phyloP scores from a whole-genome alignment of 2,888 invertebrate genomes.

The Helleia helle region DNA sequence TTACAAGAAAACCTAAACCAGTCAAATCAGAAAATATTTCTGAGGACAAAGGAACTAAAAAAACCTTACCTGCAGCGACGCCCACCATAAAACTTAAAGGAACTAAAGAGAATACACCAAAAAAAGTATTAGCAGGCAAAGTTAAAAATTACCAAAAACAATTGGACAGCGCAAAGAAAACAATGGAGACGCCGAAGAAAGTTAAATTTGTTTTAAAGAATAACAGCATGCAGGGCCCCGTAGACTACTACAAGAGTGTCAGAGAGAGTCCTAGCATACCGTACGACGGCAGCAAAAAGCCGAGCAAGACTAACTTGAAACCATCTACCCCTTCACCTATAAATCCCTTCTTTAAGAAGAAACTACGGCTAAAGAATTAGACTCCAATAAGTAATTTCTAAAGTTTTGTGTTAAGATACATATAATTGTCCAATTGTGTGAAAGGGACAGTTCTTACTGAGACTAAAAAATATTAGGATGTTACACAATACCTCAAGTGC shows the following conservation, averaged over 20 bases:
- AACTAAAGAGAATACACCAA: constrained; percentile 9
- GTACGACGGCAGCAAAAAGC: constrained; percentile 80
- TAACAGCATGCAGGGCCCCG: constrained; percentile 80
- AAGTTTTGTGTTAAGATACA: too few species aligned
- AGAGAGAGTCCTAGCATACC: constrained; percentile 82
- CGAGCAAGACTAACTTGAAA: constrained; percentile 82
- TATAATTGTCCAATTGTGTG: too few species aligned
- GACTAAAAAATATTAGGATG: too few species aligned
- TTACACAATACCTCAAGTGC: too few species aligned
- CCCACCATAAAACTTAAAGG: constrained; percentile 8
- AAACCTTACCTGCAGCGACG: constrained; percentile 11
- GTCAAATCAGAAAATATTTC: background rate
- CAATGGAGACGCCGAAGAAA: constrained; percentile 67
- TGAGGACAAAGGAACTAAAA: constrained; percentile 14
- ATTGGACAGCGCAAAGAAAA: constrained; percentile 22
- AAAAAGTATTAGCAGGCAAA: constrained; percentile 36
- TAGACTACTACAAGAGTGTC: constrained; percentile 82
- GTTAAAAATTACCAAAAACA: constrained; percentile 42
- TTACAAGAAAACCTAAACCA: constrained; percentile 20
- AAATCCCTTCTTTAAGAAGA: constrained; percentile 83
- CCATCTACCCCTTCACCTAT: constrained; percentile 80
- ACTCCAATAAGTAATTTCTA: background rate
- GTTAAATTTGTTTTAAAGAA: constrained; percentile 82
- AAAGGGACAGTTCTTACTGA: too few species aligned
- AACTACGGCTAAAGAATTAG: constrained; percentile 14